Percentiles rank a stretch among this genome's conserved stretches.
Conservation (phyloP, 2,888 invertebrate species). For the Dasysyrphus tricinctus region DNA sequence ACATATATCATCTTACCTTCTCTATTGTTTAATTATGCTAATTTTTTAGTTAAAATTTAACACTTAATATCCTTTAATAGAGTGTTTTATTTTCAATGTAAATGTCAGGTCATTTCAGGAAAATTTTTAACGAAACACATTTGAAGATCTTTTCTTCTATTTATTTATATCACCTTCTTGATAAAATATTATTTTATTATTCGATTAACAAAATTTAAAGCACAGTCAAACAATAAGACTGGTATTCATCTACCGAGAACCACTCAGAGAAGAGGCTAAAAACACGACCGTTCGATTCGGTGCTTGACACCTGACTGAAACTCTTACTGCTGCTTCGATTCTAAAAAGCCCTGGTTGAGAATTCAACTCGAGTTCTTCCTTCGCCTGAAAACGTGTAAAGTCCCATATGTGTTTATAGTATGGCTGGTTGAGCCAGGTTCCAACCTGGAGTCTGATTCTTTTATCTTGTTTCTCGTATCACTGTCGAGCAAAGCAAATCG, state of each 20-base stretch:
- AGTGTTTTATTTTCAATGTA: neutral
- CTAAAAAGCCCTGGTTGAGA: constrained; percentile 80
- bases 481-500: constrained; percentile 41
- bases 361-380: constrained; percentile 79
- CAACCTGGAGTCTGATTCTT: constrained; percentile 47
- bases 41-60: neutral
- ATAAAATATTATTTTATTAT: neutral
- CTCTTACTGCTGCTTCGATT: constrained; percentile 80
- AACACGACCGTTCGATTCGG: constrained; percentile 83
- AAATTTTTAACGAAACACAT: neutral
- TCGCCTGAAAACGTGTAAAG: neutral
- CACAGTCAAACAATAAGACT: neutral
- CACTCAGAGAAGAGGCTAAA: constrained; percentile 40
- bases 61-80: neutral
- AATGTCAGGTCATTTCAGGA: constrained; percentile 7
- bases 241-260: neutral
- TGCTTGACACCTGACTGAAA: constrained; percentile 84
- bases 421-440: constrained; percentile 57
- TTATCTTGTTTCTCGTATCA: neutral
- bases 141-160: neutral
- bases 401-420: constrained; percentile 33
- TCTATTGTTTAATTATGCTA: neutral
- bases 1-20: constrained; percentile 1
- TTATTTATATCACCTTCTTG: neutral
- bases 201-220: neutral